Percentiles rank a stretch among this genome's conserved stretches.
Conservation (phyloP, 2,797 vertebrate species). For the Coluber constrictor region DNA sequence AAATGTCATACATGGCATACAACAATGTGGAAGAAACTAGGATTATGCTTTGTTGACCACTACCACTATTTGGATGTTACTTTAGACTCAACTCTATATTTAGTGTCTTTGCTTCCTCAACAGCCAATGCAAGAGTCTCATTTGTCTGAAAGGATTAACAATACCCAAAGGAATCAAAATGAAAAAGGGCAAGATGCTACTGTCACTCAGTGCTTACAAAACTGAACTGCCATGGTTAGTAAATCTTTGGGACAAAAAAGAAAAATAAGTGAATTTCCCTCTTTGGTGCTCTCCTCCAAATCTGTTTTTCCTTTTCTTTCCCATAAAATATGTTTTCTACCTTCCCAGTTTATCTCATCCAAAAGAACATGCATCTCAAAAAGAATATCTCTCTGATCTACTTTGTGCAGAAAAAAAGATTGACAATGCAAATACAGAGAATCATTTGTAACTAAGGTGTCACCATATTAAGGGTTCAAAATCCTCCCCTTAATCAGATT, state of each 20-base stretch:
- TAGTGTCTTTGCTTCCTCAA: conserved; percentile 1
- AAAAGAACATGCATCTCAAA: background rate
- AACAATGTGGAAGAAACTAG: background rate
- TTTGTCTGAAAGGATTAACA: conserved; percentile 6
- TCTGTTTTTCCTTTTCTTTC: background rate
- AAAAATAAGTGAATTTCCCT: background rate
- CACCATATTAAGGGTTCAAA: background rate
- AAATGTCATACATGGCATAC: background rate
- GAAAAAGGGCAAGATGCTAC: background rate
- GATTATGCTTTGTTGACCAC: background rate
- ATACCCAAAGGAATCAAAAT: background rate
- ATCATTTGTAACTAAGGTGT: background rate
- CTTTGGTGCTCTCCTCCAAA: background rate
- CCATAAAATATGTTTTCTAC: background rate
- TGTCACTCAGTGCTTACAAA: background rate
- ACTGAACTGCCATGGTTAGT: background rate
- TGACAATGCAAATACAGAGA: background rate
- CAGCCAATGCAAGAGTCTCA: background rate
- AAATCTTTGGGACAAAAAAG: background rate
- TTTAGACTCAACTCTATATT: conserved; percentile 7
- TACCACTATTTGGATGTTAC: background rate
- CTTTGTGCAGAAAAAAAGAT: background rate
- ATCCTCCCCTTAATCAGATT: background rate
- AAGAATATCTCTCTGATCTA: background rate
- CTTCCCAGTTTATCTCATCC: background rate